Conservation (phyloP, 2,113 vertebrate genomes). For the Carettochelys insculpta region DNA sequence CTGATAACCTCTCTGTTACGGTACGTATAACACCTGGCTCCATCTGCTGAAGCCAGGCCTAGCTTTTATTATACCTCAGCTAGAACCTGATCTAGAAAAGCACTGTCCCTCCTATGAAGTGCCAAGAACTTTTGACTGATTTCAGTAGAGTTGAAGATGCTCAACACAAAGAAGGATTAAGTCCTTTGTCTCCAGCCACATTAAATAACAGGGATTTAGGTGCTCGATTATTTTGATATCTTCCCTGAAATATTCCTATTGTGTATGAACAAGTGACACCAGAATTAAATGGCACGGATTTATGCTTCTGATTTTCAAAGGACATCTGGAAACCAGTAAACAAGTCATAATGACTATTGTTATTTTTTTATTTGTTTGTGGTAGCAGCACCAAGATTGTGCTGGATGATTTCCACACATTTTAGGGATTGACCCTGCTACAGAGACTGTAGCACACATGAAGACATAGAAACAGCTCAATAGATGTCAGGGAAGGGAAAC, state of each 20-base stretch:
- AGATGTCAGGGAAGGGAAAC: not conserved
- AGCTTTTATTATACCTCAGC: not conserved
- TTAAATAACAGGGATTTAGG: not conserved
- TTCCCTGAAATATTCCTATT: not conserved
- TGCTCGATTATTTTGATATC: not conserved
- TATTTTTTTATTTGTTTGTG: not conserved
- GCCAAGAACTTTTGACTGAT: not conserved
- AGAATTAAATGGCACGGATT: not conserved
- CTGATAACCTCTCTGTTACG: too few relatives aligned
- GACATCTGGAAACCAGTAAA: not conserved
- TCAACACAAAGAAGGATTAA: not conserved
- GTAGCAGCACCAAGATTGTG: rapidly evolving
- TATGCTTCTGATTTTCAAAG: not conserved
- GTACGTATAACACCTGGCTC: not conserved
- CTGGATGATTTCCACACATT: not conserved
- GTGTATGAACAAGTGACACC: rapidly evolving
- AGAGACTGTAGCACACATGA: rapidly evolving
- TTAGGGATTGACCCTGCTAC: not conserved
- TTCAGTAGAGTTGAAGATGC: not conserved
- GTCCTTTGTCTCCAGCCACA: not conserved
- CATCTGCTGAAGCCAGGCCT: not conserved
- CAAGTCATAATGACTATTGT: rapidly evolving
- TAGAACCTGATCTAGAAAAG: not conserved
- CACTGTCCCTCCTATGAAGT: rapidly evolving
- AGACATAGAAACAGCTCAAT: not conserved